Evolutionary conservation across 2,113 vertebrate species (phyloP), one percentile per base, ranked within the genome.

Genomic region (Oreochromis spilurus): DNA sequence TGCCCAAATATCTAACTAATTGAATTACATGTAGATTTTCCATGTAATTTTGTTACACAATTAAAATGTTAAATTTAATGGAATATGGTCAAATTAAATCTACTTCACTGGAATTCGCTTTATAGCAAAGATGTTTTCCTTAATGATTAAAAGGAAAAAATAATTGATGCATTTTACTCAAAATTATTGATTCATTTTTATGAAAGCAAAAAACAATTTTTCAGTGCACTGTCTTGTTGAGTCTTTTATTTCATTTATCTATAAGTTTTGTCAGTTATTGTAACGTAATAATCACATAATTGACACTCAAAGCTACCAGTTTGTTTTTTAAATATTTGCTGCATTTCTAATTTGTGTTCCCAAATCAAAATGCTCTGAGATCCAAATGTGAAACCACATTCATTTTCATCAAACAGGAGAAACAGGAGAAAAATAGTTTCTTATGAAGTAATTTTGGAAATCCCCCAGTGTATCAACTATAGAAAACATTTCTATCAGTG

Each of bases 391-490:
- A 34, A 83, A 52, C 34, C 17, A 17, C 3, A 4, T 57, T 75
- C 4, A 57, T 50, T 72, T 82, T 36, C 45, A 4, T 21, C 80
- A 50, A 31, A n/a, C 45, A 52, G 34, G 45, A 81, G 67, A 38
- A 75, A 19, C 13, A n/a, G 57, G 34, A 34, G 12, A 31, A 72
- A 72, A 79, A 31, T 36, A 9, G 36, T 50, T 60, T 79, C 65
- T 36, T 24, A 26, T 81, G 40, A 81, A 55, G 50, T 84, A 17
- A 77, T 87, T 86, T 88, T 38, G 24, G 65, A 83, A 88, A 85
- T 57, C 55, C 60, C 38, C 7, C 54, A 85, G 34, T n/a, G 36
- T 9, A 81, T 89, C 26, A 79, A 87, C 88, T 85, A 57, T 78
- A 82, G 67, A 85, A 53, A 54, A 58, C 62, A 57, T 85, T 53